Evolutionary conservation across 2,888 invertebrate species (phyloP), one percentile per base, ranked within the genome.

Genomic region (Graphium colonna): DNA sequence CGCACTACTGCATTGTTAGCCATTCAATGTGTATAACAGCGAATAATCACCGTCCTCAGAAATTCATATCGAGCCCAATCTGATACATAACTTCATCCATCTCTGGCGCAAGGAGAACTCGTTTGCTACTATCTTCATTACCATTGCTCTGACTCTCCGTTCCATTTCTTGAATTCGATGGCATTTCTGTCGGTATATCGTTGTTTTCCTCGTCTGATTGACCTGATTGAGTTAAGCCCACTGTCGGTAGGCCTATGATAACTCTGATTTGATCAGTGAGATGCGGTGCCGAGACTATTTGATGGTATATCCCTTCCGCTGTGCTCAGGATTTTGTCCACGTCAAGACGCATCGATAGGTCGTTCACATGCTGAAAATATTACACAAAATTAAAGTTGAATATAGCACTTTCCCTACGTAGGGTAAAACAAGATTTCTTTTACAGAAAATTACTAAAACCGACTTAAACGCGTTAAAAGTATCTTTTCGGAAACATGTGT

Each of bases 231-330:
- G 78, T 82, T 52, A 78, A 75, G 3, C 77, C 65, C 8, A 68
- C 61, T 51, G 69, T 74, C 3, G 90, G 63, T 0, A 90, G 81
- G 0, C 96, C 96, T 43, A 97, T 91, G 57, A 96, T 93, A 1
- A 91, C 77, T 50, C 95, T 86, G 48, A 96, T 92, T 58, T 92
- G 91, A 73, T 95, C 94, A 0, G 94, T 93, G 50, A 96, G 81
- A 64, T 94, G 92, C 0, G 92, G 91, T 0, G 94, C 92, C 10
- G 92, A 91, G 62, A 93, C 92, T 0, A 99, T 91, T 80, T 99
- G 98, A 65, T 95, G 91, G 82, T 94, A 98, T 64, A 99, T 97
- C 7, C 96, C 96, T 82, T 99, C 98, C 0, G 98, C 98, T 56
- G 94, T 93, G 65, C 94, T 94, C 17, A 99, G 82, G 45, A 95